Conservation (phyloP, 2,113 vertebrate species). For the Xiphorhynchus elegans region DNA sequence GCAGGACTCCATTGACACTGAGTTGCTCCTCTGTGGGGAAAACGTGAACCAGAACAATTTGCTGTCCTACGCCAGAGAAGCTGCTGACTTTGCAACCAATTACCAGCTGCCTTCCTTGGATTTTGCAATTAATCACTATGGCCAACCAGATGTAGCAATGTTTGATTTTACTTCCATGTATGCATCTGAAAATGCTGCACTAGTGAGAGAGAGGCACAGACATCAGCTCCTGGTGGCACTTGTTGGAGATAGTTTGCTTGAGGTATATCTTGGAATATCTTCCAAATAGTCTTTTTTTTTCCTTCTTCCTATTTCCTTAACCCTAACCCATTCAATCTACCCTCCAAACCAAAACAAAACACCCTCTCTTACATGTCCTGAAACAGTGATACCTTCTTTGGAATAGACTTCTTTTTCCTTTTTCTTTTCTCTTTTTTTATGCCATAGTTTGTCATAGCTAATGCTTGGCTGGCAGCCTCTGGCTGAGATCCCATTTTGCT, state of each 20-base stretch:
- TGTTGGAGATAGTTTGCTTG: conserved; percentile 94
- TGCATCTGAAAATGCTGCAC: conserved; percentile 92
- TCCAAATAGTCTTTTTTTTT: background rate
- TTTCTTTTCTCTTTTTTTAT: background rate
- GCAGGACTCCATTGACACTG: conserved; percentile 91
- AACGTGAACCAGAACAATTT: conserved; percentile 94
- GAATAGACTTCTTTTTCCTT: background rate
- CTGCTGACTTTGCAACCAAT: conserved; percentile 95
- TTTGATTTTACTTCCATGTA: conserved; percentile 99
- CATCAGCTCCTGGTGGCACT: conserved; percentile 91
- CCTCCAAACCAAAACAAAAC: background rate
- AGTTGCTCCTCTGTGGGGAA: conserved; percentile 86
- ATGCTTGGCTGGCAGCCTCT: background rate
- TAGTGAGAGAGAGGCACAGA: conserved; percentile 88
- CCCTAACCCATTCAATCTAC: background rate
- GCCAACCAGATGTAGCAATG: conserved; percentile 95
- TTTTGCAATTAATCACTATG: conserved; percentile 92
- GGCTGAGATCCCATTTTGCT: background rate
- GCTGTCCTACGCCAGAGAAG: conserved; percentile 91
- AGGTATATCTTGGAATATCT: conserved; percentile 78
- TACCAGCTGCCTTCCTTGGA: conserved; percentile 95
- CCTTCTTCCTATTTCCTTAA: background rate
- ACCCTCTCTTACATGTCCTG: background rate
- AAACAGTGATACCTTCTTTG: background rate
- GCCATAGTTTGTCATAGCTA: background rate